These are phyloP conservation scores for Chymomyza costata DNA, from an alignment of 1,140 invertebrate genomes.

Conservation along the genomic window DNA sequence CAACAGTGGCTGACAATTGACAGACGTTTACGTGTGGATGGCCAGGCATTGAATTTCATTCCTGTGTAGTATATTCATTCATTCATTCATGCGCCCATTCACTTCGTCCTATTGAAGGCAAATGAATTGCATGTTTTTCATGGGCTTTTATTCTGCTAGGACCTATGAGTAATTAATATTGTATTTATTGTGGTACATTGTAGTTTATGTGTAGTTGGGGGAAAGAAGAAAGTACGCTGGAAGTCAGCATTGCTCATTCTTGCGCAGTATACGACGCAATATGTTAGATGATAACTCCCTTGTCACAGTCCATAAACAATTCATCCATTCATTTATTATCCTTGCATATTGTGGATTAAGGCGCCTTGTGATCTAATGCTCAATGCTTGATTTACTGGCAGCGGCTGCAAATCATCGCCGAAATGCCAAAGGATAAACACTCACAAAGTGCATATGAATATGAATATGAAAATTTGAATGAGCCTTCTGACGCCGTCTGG, in stretches of 20 bases:
- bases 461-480: conserved; percentile 36
- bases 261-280: conserved; percentile 30
- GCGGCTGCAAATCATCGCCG: conserved; percentile 73
- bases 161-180: conserved; percentile 37
- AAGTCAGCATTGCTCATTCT: too few species aligned
- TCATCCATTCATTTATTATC: conserved; percentile 74
- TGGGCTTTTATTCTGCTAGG: not conserved
- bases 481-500: not conserved
- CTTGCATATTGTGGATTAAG: conserved; percentile 44
- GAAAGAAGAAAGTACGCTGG: not conserved
- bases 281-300: conserved; percentile 12
- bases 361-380: conserved; percentile 55
- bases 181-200: conserved; percentile 10
- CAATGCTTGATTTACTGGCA: conserved; percentile 71
- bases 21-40: conserved; percentile 21
- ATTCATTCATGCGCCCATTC: too few species aligned
- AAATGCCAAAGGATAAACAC: conserved; percentile 49
- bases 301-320: conserved; percentile 65
- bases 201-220: too few species aligned
- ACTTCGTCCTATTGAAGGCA: conserved; percentile 25
- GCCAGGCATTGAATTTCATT: conserved; percentile 31
- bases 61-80: too few species aligned
- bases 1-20: conserved; percentile 43
- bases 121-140: conserved; percentile 33
- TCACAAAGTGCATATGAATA: conserved; percentile 42